Base-by-base conservation (phyloP, 2,888 invertebrate genomes). In the Ferrisia virgata region DNA sequence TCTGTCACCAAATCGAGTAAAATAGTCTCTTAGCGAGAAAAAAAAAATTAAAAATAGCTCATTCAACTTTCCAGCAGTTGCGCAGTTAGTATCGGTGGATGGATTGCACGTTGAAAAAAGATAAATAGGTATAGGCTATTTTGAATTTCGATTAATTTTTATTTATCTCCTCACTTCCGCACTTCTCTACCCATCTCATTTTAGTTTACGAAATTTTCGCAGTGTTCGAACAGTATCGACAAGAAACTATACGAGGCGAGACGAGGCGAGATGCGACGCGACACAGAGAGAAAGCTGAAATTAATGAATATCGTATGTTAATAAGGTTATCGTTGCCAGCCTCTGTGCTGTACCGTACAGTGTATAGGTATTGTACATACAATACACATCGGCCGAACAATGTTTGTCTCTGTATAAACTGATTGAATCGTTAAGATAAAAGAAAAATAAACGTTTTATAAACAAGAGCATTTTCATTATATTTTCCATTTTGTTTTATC, bases 361-460 rank as follows among this genome's bases (percentile, higher is more conserved):
- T 9, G 72, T 15, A n/a, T n/a, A n/a, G n/a, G n/a, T n/a, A n/a
- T n/a, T n/a, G n/a, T n/a, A n/a, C n/a, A n/a, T n/a, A n/a, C n/a
- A n/a, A n/a, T n/a, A n/a, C n/a, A n/a, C n/a, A n/a, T n/a, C n/a
- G n/a, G n/a, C n/a, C n/a, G n/a, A n/a, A n/a, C n/a, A n/a, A n/a
- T n/a, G n/a, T n/a, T n/a, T n/a, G n/a, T 28, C 28, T 72, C 33
- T 33, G 8, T 72, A 72, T 11, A 72, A 36, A n/a, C 72, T 72
- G 72, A 72, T 72, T 72, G 72, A 72, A 72, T 72, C 72, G 72
- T 72, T 72, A 72, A 72, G 72, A 72, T 72, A 36, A 36, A 72
- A 72, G 72, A 72, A 36, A 72, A 72, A 72, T 72, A 72, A 72
- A 72, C 72, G 72, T 72, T 72, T 72, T 72, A 72, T 72, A 72